Evolutionary conservation across 53 echinoderm and acorn worm genomes (phyloP).

Genomic region (Luidia sarsii): DNA sequence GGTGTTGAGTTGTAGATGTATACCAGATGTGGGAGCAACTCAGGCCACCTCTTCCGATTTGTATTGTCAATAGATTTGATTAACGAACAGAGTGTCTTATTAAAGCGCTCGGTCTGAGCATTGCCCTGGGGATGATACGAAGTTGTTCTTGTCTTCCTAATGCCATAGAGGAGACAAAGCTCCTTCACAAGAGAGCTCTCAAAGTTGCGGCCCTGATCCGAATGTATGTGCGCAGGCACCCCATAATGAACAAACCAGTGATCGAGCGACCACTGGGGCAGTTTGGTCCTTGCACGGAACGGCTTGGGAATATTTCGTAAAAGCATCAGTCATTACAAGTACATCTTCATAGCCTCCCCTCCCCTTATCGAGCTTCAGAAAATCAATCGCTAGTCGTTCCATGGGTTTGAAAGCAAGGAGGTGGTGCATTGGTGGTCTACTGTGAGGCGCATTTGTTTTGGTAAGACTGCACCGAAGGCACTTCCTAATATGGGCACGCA

Average conservation of each 20-base stretch:
- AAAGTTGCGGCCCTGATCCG: conserved; percentile 83
- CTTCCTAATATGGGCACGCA: conserved; percentile 43
- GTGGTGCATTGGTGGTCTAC: conserved; percentile 35
- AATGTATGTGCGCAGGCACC: too few relatives aligned
- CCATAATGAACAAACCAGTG: too few relatives aligned
- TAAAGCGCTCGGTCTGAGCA: too few relatives aligned
- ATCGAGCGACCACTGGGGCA: conserved; percentile 68
- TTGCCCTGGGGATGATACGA: too few relatives aligned
- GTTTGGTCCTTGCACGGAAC: conserved; percentile 66
- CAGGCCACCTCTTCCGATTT: conserved; percentile 45
- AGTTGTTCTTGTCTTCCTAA: too few relatives aligned
- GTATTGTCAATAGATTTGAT: conserved; percentile 40
- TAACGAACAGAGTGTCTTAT: conserved; percentile 42
- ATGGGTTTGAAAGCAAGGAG: too few relatives aligned
- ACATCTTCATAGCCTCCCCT: conserved; percentile 63
- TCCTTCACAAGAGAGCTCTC: conserved; percentile 65
- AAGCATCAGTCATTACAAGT: conserved; percentile 71
- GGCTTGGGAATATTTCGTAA: conserved; percentile 70
- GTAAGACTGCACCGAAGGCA: conserved; percentile 61
- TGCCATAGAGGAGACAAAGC: conserved; percentile 34
- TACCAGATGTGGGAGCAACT: conserved; percentile 32
- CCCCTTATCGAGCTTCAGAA: conserved; percentile 54
- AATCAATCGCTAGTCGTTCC: conserved; percentile 69
- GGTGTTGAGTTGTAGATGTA: conserved; percentile 66
- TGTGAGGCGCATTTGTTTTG: conserved; percentile 42